Conservation (phyloP, 2,888 invertebrate genomes). For the Ochropleura leucogaster region DNA sequence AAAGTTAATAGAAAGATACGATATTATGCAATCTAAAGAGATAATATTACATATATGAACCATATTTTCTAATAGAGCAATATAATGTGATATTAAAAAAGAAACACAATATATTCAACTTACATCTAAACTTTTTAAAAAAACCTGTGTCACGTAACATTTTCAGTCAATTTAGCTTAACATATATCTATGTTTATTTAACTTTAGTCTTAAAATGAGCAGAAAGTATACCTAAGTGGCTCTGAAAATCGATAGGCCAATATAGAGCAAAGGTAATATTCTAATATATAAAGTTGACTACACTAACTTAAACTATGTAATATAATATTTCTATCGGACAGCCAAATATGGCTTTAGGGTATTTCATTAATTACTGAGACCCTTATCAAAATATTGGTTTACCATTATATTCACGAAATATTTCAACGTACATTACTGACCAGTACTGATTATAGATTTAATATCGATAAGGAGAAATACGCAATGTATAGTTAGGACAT, state of each 20-base stretch:
- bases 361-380: constrained; percentile 48
- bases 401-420: constrained; percentile 21
- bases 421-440: constrained; percentile 27
- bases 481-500: neutral
- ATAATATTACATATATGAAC: neutral
- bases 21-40: neutral
- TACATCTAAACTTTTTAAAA: neutral
- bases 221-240: neutral
- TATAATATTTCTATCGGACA: constrained; percentile 37
- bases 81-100: neutral
- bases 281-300: constrained; percentile 4
- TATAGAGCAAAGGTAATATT: constrained; percentile 12
- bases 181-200: too few relatives aligned
- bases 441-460: constrained; percentile 9
- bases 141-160: neutral
- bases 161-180: constrained; percentile 6
- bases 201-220: constrained; percentile 2
- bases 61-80: neutral
- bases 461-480: constrained; percentile 12
- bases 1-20: neutral
- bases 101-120: neutral
- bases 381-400: constrained; percentile 51
- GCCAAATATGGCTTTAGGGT: constrained; percentile 47
- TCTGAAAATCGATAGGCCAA: neutral
- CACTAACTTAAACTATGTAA: constrained; percentile 32